phyloP scores from a whole-genome alignment of 2,797 vertebrate species.

The Tauraco hartlaubi region DNA sequence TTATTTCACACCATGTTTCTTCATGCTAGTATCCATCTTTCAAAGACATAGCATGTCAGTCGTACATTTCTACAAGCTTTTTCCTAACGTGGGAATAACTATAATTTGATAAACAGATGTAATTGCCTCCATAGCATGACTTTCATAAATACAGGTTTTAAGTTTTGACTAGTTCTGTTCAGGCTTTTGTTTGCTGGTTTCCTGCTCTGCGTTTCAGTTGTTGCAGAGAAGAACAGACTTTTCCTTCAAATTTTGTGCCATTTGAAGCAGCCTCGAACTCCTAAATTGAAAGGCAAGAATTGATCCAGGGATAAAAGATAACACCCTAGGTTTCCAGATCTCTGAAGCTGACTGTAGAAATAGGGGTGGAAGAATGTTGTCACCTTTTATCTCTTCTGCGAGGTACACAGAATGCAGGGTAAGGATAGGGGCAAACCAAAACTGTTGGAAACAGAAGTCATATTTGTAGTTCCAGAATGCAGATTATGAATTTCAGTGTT shows the following conservation, averaged over 20 bases:
- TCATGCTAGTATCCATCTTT: neutral
- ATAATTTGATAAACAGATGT: neutral
- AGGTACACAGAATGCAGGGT: neutral
- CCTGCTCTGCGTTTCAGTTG: neutral
- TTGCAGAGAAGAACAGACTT: neutral
- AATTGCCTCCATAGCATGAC: neutral
- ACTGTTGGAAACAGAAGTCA: neutral
- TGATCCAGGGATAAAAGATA: neutral
- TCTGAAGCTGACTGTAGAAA: neutral
- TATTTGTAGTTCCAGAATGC: neutral
- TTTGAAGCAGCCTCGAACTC: neutral
- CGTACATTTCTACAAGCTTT: neutral
- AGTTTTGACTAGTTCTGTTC: neutral
- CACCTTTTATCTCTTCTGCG: neutral
- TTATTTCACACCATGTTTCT: neutral
- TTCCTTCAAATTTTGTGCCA: neutral
- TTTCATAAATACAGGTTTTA: neutral
- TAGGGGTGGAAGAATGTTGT: neutral
- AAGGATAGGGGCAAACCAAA: neutral
- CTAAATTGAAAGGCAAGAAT: conserved; percentile 29
- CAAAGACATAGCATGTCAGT: neutral
- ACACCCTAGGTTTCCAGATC: neutral
- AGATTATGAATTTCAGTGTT: neutral
- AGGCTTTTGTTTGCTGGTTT: neutral
- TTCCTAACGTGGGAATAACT: neutral